phyloP scores from a whole-genome alignment of 2,888 invertebrate species.

The Cynaeus angustus region DNA sequence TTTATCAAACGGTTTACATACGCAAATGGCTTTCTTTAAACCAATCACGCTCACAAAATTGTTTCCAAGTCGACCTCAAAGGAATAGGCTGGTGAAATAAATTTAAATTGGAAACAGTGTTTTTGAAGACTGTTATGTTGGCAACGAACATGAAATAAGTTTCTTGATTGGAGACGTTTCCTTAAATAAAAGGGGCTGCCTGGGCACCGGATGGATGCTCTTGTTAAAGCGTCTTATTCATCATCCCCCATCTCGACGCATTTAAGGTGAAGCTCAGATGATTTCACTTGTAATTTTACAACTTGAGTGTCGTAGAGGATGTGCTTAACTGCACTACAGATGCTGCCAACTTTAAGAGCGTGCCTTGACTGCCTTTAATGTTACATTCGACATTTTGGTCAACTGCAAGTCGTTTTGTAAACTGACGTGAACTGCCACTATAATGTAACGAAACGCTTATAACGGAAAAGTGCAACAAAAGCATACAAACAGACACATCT shows the following conservation, averaged over 20 bases:
- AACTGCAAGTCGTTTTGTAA: neutral
- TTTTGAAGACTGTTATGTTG: conserved; percentile 46
- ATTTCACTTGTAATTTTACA: conserved; percentile 14
- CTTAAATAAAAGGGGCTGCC: conserved; percentile 27
- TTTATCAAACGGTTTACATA: conserved; percentile 50
- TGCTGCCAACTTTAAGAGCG: neutral
- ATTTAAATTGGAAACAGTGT: conserved; percentile 49
- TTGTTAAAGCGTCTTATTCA: conserved; percentile 20
- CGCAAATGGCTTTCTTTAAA: conserved; percentile 51
- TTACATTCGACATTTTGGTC: neutral
- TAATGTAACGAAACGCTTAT: neutral
- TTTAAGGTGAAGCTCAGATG: conserved; percentile 10
- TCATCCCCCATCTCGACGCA: conserved; percentile 19
- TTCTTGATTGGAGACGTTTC: conserved; percentile 45
- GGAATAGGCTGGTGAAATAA: conserved; percentile 47
- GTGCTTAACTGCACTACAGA: conserved; percentile 10
- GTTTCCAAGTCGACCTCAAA: conserved; percentile 49
- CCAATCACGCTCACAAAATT: conserved; percentile 50
- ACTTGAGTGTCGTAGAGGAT: conserved; percentile 8
- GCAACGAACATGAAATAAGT: conserved; percentile 47
- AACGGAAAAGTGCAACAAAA: no score
- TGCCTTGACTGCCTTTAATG: conserved; percentile 3
- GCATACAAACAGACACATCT: no score
- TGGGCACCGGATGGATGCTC: conserved; percentile 25
- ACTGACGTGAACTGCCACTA: neutral